These are phyloP conservation scores for Balaeniceps rex DNA, from an alignment of 2,113 vertebrate genomes.

Conservation along the genomic window DNA sequence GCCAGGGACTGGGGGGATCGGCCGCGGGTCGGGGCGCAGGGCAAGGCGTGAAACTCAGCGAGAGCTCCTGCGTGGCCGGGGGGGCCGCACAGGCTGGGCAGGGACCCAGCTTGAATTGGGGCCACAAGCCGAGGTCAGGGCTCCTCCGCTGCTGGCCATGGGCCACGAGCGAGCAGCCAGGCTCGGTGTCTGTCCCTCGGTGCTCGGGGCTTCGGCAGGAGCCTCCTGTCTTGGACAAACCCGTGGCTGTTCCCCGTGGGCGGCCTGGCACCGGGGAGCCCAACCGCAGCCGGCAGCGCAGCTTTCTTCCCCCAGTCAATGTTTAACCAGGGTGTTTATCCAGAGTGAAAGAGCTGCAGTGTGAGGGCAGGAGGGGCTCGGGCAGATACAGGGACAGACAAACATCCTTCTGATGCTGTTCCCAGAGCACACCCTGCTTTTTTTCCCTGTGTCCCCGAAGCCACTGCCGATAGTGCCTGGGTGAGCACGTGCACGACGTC, in stretches of 20 bases:
- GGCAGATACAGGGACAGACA: background rate
- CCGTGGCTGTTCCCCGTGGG: rapidly evolving
- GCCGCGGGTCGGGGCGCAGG: background rate
- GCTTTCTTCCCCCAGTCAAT: background rate
- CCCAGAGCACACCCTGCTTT: background rate
- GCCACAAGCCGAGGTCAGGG: rapidly evolving
- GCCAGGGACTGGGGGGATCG: rapidly evolving
- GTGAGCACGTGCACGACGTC: rapidly evolving
- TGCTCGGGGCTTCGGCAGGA: background rate
- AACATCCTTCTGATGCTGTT: background rate
- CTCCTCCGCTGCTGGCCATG: rapidly evolving
- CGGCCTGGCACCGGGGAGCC: background rate
- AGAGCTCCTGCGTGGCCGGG: background rate
- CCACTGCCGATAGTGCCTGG: rapidly evolving
- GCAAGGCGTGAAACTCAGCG: background rate
- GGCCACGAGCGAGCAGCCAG: rapidly evolving
- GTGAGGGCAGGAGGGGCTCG: background rate
- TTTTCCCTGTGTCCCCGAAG: background rate
- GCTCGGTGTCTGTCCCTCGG: rapidly evolving
- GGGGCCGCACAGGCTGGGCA: no score
- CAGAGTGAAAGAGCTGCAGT: background rate
- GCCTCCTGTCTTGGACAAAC: background rate
- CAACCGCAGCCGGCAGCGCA: rapidly evolving
- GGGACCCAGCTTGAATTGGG: rapidly evolving
- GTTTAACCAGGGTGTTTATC: background rate